Percentiles rank a stretch among this genome's conserved stretches.
These are phyloP conservation scores for Cheilosia vulpina DNA, from an alignment of 2,888 invertebrate genomes.

Conservation along the genomic window DNA sequence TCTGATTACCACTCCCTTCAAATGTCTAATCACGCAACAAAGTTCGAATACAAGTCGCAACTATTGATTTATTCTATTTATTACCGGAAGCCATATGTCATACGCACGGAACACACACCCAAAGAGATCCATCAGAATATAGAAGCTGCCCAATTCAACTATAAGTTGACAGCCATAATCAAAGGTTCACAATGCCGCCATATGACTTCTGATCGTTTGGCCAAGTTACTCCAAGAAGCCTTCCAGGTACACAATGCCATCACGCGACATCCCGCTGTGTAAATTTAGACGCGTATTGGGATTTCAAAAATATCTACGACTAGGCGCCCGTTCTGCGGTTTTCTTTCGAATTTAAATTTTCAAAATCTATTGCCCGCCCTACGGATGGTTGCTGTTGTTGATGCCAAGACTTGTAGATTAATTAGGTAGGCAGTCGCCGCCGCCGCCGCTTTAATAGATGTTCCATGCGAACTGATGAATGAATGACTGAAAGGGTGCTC, in stretches of 20 bases:
- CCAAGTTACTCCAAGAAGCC: slow-evolving; percentile 27
- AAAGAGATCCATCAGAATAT: slow-evolving; percentile 57
- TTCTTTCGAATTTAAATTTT: slow-evolving; percentile 62
- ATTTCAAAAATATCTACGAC: slow-evolving; percentile 56
- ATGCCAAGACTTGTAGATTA: slow-evolving; percentile 52
- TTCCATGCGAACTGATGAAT: neutral
- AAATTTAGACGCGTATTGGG: slow-evolving; percentile 33
- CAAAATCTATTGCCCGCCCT: slow-evolving; percentile 36
- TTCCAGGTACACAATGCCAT: slow-evolving; percentile 50
- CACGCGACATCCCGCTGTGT: slow-evolving; percentile 55
- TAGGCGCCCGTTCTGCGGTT: slow-evolving; percentile 61
- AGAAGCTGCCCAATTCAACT: slow-evolving; percentile 54
- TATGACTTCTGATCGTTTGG: slow-evolving; percentile 58
- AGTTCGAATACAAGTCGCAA: neutral
- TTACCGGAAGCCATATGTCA: slow-evolving; percentile 71
- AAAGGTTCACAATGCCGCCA: slow-evolving; percentile 55
- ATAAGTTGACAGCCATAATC: slow-evolving; percentile 69
- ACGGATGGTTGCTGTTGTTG: slow-evolving; percentile 23
- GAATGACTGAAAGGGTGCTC: slow-evolving; percentile 54
- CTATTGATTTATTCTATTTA: slow-evolving; percentile 40
- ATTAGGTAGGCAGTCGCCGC: slow-evolving; percentile 52
- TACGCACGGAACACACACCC: slow-evolving; percentile 50
- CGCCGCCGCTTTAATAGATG: slow-evolving; percentile 10
- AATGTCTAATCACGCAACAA: neutral
- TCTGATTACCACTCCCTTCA: neutral